A percentile compares a stretch with the other conserved stretches of the same genome.
Evolutionary conservation across 2,888 invertebrate genomes (phyloP).

Genomic region (Molanna angustata): DNA sequence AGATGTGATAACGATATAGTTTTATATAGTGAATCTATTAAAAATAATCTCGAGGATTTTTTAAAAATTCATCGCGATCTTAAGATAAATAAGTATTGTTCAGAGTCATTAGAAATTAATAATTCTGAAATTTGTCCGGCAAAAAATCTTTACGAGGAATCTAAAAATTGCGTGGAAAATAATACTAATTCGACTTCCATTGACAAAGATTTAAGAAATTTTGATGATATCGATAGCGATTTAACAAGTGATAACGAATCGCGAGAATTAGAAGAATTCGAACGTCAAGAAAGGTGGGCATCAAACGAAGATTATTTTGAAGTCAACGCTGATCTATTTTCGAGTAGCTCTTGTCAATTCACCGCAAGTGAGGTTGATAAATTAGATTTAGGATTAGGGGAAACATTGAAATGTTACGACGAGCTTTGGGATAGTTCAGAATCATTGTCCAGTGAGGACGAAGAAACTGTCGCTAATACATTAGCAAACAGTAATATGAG

Average conservation of each 20-base stretch:
- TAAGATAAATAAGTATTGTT: slow-evolving; percentile 14
- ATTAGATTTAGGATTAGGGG: slow-evolving; percentile 11
- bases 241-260: slow-evolving; percentile 34
- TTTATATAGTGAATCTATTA: slow-evolving; percentile 2
- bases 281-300: slow-evolving; percentile 28
- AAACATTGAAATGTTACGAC: slow-evolving; percentile 39
- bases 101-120: neutral
- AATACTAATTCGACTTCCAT: too few species aligned
- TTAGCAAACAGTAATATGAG: slow-evolving; percentile 48
- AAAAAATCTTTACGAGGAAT: neutral
- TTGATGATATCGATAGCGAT: slow-evolving; percentile 34
- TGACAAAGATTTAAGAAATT: too few species aligned
- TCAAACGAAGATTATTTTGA: slow-evolving; percentile 29
- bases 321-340: slow-evolving; percentile 18
- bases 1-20: neutral
- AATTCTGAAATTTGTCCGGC: slow-evolving; percentile 9
- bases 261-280: slow-evolving; percentile 29
- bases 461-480: slow-evolving; percentile 25
- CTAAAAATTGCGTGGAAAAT: too few species aligned
- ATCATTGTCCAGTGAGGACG: slow-evolving; percentile 28
- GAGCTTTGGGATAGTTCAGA: slow-evolving; percentile 40
- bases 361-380: slow-evolving; percentile 12
- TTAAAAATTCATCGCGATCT: slow-evolving; percentile 12
- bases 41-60: slow-evolving; percentile 2
- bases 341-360: slow-evolving; percentile 27